Percentiles rank a stretch among this genome's conserved stretches.
Evolutionary conservation across 2,113 vertebrate genomes (phyloP).

Genomic region (Scartelaos histophorus): DNA sequence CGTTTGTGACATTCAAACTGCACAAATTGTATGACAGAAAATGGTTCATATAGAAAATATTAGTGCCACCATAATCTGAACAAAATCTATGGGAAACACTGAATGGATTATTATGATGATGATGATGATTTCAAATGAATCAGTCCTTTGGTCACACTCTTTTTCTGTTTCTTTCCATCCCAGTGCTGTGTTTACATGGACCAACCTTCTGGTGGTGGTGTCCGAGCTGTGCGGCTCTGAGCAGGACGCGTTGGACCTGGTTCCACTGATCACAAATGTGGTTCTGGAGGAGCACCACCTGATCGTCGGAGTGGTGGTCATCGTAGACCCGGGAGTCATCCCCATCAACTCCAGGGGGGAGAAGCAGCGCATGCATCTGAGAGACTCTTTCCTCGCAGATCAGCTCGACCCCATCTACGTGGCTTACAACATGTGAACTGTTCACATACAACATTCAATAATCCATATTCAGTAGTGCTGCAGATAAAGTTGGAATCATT

Average conservation of each 20-base stretch:
- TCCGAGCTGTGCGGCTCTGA: constrained; percentile 96
- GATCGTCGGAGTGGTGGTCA: constrained; percentile 95
- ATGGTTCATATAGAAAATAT: too few species aligned
- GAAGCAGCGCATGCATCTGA: constrained; percentile 97
- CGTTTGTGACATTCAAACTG: too few species aligned
- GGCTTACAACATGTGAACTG: constrained; percentile 94
- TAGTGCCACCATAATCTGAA: too few species aligned
- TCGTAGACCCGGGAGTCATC: constrained; percentile 95
- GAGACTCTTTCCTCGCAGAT: constrained; percentile 96
- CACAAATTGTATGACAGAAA: too few species aligned
- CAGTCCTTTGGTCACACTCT: too few species aligned
- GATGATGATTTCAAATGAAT: too few species aligned
- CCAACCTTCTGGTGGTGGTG: constrained; percentile 97
- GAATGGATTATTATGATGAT: too few species aligned
- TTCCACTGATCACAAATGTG: constrained; percentile 94
- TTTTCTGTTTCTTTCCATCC: neutral
- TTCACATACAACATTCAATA: neutral
- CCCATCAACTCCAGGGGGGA: constrained; percentile 98
- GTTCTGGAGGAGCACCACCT: constrained; percentile 97
- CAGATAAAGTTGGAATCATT: neutral
- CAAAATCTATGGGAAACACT: too few species aligned
- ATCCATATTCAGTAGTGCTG: neutral
- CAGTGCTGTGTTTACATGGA: constrained; percentile 98
- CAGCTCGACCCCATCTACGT: constrained; percentile 98
- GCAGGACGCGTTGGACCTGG: constrained; percentile 95